Conservation (phyloP, 2,888 invertebrate species). For the Trissoscelio sp. region DNA sequence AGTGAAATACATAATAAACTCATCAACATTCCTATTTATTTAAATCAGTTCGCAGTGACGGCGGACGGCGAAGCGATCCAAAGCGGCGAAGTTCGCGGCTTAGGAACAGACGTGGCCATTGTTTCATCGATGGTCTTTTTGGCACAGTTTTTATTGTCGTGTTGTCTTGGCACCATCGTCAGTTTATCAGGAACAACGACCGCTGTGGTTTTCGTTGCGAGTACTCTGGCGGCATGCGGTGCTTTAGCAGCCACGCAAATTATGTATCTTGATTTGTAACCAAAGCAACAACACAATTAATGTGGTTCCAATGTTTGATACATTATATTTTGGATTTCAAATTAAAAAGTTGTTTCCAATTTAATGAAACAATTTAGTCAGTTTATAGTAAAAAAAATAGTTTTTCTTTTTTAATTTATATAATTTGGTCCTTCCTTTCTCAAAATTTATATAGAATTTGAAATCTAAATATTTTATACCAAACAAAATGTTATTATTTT, state of each 20-base stretch:
- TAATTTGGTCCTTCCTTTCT: no score
- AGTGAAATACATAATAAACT: neutral
- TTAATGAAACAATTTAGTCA: neutral
- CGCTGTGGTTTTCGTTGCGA: conserved; percentile 94
- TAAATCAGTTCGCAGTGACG: conserved; percentile 86
- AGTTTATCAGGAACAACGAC: conserved; percentile 92
- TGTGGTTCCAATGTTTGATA: neutral
- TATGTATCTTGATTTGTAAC: conserved; percentile 93
- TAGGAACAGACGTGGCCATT: conserved; percentile 97
- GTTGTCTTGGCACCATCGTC: conserved; percentile 94
- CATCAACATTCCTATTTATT: conserved; percentile 17
- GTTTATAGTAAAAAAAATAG: no score
- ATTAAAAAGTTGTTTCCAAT: neutral
- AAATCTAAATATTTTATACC: neutral
- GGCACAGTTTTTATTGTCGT: conserved; percentile 95
- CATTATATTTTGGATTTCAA: neutral
- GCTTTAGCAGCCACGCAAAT: conserved; percentile 94
- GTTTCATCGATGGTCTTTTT: conserved; percentile 98
- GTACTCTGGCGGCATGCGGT: conserved; percentile 92
- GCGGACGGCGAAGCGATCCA: conserved; percentile 85
- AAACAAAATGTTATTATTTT: neutral
- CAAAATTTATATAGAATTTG: no score
- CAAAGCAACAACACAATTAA: conserved; percentile 4
- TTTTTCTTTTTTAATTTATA: no score
- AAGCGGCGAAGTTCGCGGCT: conserved; percentile 90